Base-by-base conservation (phyloP, 2,888 invertebrate genomes). In the Diplolepis rosae region DNA sequence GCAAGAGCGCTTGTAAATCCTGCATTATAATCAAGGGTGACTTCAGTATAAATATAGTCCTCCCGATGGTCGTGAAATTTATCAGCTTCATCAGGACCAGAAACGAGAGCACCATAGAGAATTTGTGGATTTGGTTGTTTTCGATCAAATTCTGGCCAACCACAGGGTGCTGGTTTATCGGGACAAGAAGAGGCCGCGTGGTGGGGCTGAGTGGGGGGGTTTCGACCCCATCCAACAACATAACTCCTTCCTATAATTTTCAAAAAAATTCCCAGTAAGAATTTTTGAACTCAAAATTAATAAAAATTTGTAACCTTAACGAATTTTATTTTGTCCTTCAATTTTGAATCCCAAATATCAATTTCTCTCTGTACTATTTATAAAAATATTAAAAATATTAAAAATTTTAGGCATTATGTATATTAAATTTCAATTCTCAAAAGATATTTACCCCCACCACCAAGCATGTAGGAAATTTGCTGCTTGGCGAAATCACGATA, bases 121-220 rank as follows among this genome's bases (percentile, higher is more conserved):
- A 89, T 85, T 77, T 91, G 91, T 0, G 91, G 91, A 81, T 92
- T 92, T 0, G 90, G 87, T 1, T 83, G 85, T 28, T 86, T 79
- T 1, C 88, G 88, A 42, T 84, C 85, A 77, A 88, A 90, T 50
- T 89, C 87, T 5, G 89, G 83, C 91, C 91, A 91, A 28, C 89
- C 89, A 74, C 92, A 92, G 0, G 89, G 80, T 1, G 81, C 83
- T 4, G 91, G 91, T 45, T 79, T 82, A 76, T 89, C 84, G 1
- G 90, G 91, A 74, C 92, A 92, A 1, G 92, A 91, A 75, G 91
- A 90, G 1, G 91, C 90, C 4, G 91, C 89, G 80, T 92, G 92
- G 77, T 91, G 90, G 0, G 91, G 91, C 74, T 90, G 89, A 69
- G 82, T 86, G 0, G 92, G 92, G 51, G 90, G 90, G 79, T 91